Conservation (phyloP, 2,888 invertebrate genomes). For the Tineola bisselliella region DNA sequence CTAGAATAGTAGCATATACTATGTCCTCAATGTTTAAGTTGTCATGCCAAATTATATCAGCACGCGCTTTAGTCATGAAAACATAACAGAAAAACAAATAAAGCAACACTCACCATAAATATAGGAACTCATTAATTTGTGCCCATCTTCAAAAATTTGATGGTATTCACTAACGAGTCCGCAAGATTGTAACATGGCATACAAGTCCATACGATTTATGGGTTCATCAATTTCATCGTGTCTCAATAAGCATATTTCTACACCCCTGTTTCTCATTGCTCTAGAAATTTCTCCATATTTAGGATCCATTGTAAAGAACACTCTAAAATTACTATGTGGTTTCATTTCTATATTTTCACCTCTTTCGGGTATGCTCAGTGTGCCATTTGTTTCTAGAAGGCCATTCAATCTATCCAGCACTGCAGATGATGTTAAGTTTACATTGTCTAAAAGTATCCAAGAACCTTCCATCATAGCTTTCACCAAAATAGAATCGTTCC, state of each 20-base stretch:
- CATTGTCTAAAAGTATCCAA: conserved; percentile 90
- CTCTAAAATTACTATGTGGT: conserved; percentile 91
- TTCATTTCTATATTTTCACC: conserved; percentile 82
- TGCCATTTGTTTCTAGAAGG: conserved; percentile 92
- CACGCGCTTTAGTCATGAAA: no score
- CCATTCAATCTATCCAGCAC: conserved; percentile 96
- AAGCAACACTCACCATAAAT: conserved; percentile 50
- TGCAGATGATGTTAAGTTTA: conserved; percentile 95
- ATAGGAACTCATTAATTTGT: conserved; percentile 49
- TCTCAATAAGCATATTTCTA: conserved; percentile 77
- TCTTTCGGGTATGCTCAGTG: conserved; percentile 88
- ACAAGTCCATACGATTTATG: conserved; percentile 49
- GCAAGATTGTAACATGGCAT: conserved; percentile 45
- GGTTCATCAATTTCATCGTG: conserved; percentile 37
- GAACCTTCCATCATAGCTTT: conserved; percentile 84
- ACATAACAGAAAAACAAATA: no score
- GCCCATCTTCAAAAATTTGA: conserved; percentile 40
- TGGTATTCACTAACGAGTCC: conserved; percentile 47
- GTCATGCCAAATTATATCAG: no score
- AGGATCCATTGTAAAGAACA: conserved; percentile 95
- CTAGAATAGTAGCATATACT: no score
- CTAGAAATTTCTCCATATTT: conserved; percentile 95
- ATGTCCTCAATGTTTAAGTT: no score
- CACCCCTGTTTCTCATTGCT: conserved; percentile 98
- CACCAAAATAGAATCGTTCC: conserved; percentile 89